Percentiles rank a stretch among this genome's conserved stretches.
phyloP scores from a whole-genome alignment of 2,113 vertebrate species.

The Zosterops hypoxanthus region DNA sequence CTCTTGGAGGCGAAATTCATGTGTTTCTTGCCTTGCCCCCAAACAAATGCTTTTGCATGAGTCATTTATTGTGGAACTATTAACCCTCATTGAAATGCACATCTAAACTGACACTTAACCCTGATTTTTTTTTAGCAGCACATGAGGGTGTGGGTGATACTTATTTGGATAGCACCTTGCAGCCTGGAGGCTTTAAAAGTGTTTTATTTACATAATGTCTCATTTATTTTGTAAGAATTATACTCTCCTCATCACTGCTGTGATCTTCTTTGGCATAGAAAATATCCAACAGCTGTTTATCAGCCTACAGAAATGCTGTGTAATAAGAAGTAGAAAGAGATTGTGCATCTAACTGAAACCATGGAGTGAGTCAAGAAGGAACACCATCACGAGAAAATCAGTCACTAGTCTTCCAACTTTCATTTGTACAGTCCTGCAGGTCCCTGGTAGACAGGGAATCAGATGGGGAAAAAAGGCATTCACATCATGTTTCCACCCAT shows the following conservation, averaged over 20 bases:
- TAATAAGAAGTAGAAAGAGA: slow-evolving; percentile 33
- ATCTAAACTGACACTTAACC: slow-evolving; percentile 41
- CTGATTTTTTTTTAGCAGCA: slow-evolving; percentile 22
- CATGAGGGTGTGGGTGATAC: slow-evolving; percentile 19
- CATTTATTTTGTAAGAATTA: slow-evolving; percentile 46
- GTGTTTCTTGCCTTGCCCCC: not conserved
- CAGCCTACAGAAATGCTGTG: slow-evolving; percentile 60
- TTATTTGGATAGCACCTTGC: slow-evolving; percentile 43
- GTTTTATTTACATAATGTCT: slow-evolving; percentile 61
- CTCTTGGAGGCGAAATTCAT: not conserved
- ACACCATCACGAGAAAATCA: not conserved
- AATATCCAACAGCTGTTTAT: slow-evolving; percentile 52
- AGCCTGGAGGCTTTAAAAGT: slow-evolving; percentile 31
- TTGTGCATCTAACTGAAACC: not conserved
- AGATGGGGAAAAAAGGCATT: not conserved
- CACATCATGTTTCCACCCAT: not conserved
- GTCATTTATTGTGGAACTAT: slow-evolving; percentile 12
- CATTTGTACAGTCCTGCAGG: not conserved
- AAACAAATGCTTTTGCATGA: slow-evolving; percentile 24
- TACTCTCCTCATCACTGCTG: slow-evolving; percentile 1
- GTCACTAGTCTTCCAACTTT: not conserved
- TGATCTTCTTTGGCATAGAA: slow-evolving; percentile 44
- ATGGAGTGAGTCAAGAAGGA: not conserved
- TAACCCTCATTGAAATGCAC: slow-evolving; percentile 61
- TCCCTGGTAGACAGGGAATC: not conserved